These are phyloP conservation scores for Noctilio leporinus DNA, from an alignment of 2,113 vertebrate genomes.

Conservation along the genomic window DNA sequence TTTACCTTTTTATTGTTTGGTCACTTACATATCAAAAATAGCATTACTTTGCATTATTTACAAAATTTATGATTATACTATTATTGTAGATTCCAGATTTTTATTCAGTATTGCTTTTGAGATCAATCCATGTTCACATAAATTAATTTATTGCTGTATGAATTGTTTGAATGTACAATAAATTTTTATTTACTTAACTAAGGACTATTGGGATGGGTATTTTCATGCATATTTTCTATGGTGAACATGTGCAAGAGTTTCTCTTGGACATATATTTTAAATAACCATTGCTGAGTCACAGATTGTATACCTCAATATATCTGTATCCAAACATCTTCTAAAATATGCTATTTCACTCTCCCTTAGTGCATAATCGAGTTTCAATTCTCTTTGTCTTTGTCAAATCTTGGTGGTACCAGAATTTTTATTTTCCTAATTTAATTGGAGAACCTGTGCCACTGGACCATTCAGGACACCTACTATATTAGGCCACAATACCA, in stretches of 20 bases:
- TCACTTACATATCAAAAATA: not conserved
- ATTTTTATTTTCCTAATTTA: not conserved
- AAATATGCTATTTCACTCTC: not conserved
- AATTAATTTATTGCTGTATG: not conserved
- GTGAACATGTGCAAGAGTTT: not conserved
- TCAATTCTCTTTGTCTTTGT: not conserved
- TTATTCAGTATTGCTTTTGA: not conserved
- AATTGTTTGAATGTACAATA: not conserved
- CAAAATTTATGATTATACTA: not conserved
- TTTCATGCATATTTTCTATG: not conserved
- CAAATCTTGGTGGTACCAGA: not conserved
- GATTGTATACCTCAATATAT: not conserved
- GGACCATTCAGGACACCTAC: too few species aligned
- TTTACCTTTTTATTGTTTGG: slow-evolving; percentile 1
- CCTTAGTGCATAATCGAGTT: not conserved
- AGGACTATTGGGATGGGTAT: not conserved
- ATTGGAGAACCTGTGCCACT: too few species aligned
- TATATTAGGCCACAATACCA: too few species aligned
- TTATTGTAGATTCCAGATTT: not conserved
- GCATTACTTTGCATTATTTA: not conserved
- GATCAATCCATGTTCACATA: not conserved
- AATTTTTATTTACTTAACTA: slow-evolving; percentile 33
- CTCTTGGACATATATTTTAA: not conserved
- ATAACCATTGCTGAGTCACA: not conserved
- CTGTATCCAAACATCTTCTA: not conserved